Percentiles rank a stretch among this genome's conserved stretches.
phyloP scores from a whole-genome alignment of 2,888 invertebrate species.

The Ophion obscuratus region DNA sequence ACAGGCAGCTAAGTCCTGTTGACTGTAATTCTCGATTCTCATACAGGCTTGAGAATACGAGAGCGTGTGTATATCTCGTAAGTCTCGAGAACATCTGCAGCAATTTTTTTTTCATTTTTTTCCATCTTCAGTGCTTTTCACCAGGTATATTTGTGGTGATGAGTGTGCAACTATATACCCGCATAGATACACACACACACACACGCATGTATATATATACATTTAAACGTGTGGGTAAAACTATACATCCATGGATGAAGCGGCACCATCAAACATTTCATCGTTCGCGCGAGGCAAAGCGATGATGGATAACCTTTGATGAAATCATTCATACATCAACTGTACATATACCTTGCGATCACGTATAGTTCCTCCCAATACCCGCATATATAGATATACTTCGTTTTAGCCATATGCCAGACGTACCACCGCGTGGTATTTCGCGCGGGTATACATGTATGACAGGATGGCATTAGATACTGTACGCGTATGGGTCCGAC shows the following conservation, averaged over 20 bases:
- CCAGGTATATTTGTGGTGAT: slow-evolving; percentile 43
- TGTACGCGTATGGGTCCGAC: slow-evolving; percentile 21
- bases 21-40: slow-evolving; percentile 47
- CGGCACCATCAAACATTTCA: slow-evolving; percentile 80
- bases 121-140: slow-evolving; percentile 41
- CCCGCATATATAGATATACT: not conserved
- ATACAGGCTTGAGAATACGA: slow-evolving; percentile 14
- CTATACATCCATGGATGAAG: slow-evolving; percentile 62
- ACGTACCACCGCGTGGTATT: not conserved
- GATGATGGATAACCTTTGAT: slow-evolving; percentile 82
- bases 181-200: slow-evolving; percentile 19
- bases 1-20: slow-evolving; percentile 45
- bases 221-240: not conserved
- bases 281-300: slow-evolving; percentile 75
- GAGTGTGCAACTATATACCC: slow-evolving; percentile 40
- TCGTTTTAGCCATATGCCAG: not conserved
- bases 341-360: slow-evolving; percentile 48
- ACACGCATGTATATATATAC: slow-evolving; percentile 36
- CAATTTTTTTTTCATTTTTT: not conserved
- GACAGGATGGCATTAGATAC: slow-evolving; percentile 28
- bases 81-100: slow-evolving; percentile 27
- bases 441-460: not conserved
- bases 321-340: slow-evolving; percentile 82
- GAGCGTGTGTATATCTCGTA: slow-evolving; percentile 31
- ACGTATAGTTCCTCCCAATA: slow-evolving; percentile 41